Conservation (phyloP, 1,140 invertebrate genomes). For the Stenopsyche tienmushanensis region DNA sequence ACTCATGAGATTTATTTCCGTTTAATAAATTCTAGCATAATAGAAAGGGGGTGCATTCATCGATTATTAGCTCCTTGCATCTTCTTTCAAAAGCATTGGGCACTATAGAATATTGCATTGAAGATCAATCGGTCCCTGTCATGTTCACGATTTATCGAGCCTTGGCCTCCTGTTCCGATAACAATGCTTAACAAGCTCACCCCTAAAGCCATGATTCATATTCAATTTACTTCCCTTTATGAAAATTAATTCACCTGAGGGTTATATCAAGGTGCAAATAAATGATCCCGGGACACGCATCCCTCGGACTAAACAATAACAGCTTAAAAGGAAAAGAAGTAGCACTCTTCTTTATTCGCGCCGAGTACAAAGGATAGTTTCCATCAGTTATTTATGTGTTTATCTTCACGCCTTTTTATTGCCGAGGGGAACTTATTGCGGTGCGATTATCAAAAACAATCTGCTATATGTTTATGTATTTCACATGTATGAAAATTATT, state of each 20-base stretch:
- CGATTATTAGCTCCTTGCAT: too few species aligned
- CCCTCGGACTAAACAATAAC: conserved; percentile 1
- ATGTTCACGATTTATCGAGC: too few species aligned
- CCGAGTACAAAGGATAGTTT: background rate
- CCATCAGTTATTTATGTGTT: background rate
- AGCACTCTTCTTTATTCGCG: background rate
- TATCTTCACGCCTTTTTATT: conserved; percentile 6
- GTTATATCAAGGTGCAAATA: background rate
- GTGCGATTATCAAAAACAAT: background rate
- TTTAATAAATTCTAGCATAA: too few species aligned
- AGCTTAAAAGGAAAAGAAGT: background rate
- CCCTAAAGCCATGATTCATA: background rate
- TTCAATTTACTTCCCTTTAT: conserved; percentile 14
- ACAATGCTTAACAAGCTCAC: conserved; percentile 8
- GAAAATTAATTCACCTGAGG: conserved; percentile 8
- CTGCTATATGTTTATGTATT: too few species aligned
- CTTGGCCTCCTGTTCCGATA: too few species aligned
- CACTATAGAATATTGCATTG: too few species aligned
- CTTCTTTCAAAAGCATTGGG: too few species aligned
- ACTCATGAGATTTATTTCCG: too few species aligned
- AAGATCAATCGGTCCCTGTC: too few species aligned
- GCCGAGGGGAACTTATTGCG: background rate
- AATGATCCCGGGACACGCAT: conserved; percentile 11
- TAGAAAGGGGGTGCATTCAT: too few species aligned
- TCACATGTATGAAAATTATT: too few species aligned